These are phyloP conservation scores for Myxocyprinus asiaticus DNA, from an alignment of 2,113 vertebrate genomes.

Conservation along the genomic window DNA sequence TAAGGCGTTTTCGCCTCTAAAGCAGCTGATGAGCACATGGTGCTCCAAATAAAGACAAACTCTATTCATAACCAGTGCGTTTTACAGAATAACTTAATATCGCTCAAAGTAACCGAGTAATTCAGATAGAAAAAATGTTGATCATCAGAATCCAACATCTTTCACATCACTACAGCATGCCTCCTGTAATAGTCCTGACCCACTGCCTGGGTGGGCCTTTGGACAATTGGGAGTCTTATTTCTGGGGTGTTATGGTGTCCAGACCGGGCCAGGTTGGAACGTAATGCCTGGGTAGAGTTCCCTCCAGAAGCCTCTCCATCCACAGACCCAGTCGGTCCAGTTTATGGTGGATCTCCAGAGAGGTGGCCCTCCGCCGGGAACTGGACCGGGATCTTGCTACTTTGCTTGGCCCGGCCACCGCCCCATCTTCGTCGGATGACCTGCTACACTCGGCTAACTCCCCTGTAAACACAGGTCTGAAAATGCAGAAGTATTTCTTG, in stretches of 20 bases:
- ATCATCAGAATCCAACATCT: background rate
- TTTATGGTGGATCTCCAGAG: conserved; percentile 87
- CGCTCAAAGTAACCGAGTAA: background rate
- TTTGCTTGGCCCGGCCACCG: conserved; percentile 57
- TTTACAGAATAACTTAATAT: conserved; percentile 4
- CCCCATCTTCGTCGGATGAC: conserved; percentile 62
- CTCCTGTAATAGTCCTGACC: too few species aligned
- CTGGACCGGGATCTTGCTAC: conserved; percentile 53
- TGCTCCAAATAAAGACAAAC: conserved; percentile 13
- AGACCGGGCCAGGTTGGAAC: conserved; percentile 90
- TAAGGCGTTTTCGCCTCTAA: background rate
- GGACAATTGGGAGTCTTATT: background rate
- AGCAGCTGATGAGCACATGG: conserved; percentile 24
- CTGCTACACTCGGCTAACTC: conserved; percentile 76
- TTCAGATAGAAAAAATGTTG: too few species aligned
- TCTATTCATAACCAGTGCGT: conserved; percentile 6
- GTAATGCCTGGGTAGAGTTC: conserved; percentile 92
- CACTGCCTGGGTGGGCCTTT: background rate
- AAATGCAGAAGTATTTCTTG: conserved; percentile 97
- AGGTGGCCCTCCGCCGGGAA: conserved; percentile 60
- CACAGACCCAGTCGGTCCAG: conserved; percentile 90
- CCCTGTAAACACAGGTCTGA: conserved; percentile 86
- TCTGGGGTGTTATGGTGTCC: conserved; percentile 75
- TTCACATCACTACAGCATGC: background rate
- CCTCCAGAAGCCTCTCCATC: conserved; percentile 95